A percentile compares a stretch with the other conserved stretches of the same genome.
phyloP scores from a whole-genome alignment of 2,113 vertebrate species.

The Tylochromis polylepis region DNA sequence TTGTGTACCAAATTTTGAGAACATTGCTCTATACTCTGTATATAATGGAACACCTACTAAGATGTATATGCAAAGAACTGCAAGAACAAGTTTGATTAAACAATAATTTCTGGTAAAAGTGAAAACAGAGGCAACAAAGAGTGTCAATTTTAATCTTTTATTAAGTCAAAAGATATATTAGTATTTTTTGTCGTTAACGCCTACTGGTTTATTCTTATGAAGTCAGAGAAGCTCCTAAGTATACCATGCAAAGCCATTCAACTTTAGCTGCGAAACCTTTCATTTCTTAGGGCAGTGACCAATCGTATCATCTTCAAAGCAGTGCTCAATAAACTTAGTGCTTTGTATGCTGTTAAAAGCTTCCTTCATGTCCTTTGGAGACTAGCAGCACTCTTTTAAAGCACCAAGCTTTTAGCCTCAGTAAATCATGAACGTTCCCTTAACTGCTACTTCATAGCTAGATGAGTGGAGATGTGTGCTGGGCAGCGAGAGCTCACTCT shows the following conservation, averaged over 20 bases:
- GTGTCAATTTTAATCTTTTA: slow-evolving; percentile 41
- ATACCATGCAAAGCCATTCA: slow-evolving; percentile 64
- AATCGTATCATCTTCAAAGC: not conserved
- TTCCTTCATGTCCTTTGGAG: not conserved
- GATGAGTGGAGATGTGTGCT: not conserved
- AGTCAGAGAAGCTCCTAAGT: slow-evolving; percentile 49
- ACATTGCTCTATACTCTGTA: not conserved
- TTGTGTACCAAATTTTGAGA: not conserved
- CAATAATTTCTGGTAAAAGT: not conserved
- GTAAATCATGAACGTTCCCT: not conserved
- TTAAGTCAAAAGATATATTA: slow-evolving; percentile 49
- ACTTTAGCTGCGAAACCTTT: slow-evolving; percentile 40
- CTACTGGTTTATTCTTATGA: slow-evolving; percentile 47
- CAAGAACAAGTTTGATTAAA: not conserved
- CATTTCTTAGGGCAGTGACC: slow-evolving; percentile 33
- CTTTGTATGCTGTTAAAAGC: slow-evolving; percentile 32
- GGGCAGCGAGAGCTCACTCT: not conserved
- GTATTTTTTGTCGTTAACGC: slow-evolving; percentile 39
- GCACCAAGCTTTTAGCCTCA: slow-evolving; percentile 12
- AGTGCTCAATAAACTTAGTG: slow-evolving; percentile 25
- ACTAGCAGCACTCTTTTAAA: not conserved
- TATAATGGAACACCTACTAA: fast-evolving
- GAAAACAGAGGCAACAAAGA: slow-evolving; percentile 29
- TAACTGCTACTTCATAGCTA: slow-evolving; percentile 30
- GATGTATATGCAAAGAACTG: not conserved